Percentiles rank a stretch among this genome's conserved stretches.
Evolutionary conservation across 2,113 vertebrate species (phyloP).

Genomic region (Macrotis lagotis): DNA sequence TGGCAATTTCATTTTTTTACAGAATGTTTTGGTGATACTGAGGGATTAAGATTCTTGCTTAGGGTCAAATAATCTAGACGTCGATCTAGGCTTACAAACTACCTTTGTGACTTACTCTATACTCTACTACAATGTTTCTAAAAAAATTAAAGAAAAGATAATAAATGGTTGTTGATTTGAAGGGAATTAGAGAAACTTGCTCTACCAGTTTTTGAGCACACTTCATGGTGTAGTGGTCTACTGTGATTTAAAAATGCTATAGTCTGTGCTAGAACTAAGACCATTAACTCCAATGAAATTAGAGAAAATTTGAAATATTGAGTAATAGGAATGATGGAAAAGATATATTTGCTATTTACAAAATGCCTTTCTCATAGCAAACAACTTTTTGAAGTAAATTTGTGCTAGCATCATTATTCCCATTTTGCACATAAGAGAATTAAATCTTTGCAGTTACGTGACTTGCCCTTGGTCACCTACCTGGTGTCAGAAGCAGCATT

Average conservation of each 20-base stretch:
- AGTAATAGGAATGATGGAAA: not conserved
- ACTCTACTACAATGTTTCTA: not conserved
- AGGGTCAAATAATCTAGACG: too few relatives aligned
- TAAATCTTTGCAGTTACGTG: not conserved
- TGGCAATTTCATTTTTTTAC: not conserved
- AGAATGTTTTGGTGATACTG: not conserved
- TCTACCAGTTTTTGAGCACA: not conserved
- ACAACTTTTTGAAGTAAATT: not conserved
- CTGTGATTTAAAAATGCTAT: too few relatives aligned
- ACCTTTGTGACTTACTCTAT: not conserved
- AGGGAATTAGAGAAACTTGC: not conserved
- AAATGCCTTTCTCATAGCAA: not conserved
- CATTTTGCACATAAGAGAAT: not conserved
- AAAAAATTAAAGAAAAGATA: not conserved
- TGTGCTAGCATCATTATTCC: not conserved
- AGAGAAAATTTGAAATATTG: not conserved
- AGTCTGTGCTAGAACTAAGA: not conserved
- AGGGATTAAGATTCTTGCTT: not conserved
- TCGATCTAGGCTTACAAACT: not conserved
- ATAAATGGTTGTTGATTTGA: not conserved
- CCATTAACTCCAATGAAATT: not conserved
- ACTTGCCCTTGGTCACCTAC: not conserved
- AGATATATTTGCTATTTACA: not conserved
- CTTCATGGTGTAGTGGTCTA: not conserved
- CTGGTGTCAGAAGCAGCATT: not conserved